Percentiles rank a stretch among this genome's conserved stretches.
These are phyloP conservation scores for Poecilia picta DNA, from an alignment of 2,797 vertebrate species.

Conservation along the genomic window DNA sequence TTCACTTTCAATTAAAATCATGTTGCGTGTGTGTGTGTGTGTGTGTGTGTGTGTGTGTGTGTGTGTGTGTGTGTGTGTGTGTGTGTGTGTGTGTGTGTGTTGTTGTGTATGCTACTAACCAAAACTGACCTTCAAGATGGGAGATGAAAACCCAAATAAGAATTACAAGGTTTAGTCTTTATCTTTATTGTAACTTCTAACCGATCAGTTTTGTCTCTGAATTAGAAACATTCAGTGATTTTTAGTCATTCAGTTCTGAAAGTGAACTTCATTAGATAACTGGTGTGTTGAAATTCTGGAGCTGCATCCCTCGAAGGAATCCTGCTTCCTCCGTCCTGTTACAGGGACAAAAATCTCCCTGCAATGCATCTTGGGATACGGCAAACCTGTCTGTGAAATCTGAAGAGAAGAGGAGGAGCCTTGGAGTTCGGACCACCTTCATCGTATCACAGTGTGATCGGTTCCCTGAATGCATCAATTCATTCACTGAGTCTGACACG, in stretches of 20 bases:
- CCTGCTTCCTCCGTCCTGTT: no score
- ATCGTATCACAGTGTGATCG: no score
- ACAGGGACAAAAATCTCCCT: no score
- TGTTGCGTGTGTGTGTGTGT: neutral
- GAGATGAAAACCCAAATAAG: neutral
- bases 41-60: neutral
- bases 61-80: neutral
- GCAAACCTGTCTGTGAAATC: no score
- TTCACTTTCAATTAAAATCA: conserved; percentile 49
- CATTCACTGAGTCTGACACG: no score
- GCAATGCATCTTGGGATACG: no score
- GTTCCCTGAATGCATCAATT: no score
- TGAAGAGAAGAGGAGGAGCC: no score
- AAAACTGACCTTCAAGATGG: neutral
- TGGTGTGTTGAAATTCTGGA: no score
- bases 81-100: neutral
- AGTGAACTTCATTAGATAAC: neutral
- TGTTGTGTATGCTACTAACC: neutral
- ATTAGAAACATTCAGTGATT: neutral
- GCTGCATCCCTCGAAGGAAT: no score
- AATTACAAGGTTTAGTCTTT: neutral
- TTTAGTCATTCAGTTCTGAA: neutral
- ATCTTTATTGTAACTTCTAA: neutral
- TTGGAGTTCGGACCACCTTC: no score
- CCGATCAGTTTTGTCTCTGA: neutral